Base-by-base conservation (phyloP, 2,888 invertebrate species). In the Campopleginae sp. region DNA sequence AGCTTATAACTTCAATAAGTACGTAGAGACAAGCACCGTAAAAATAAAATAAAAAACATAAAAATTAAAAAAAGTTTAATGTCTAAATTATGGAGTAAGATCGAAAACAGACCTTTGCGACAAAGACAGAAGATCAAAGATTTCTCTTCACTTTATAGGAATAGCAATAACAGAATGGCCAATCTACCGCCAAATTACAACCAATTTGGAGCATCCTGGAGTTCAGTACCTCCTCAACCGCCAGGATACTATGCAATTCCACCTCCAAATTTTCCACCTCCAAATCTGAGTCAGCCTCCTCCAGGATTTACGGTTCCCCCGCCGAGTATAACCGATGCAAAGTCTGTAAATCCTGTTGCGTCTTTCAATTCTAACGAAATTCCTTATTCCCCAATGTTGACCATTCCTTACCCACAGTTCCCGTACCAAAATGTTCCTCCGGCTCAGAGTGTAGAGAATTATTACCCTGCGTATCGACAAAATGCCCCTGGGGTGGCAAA, bases 231-330 rank as follows among this genome's bases (percentile, higher is more conserved):
- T 44, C 74, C 84, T 33, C 88, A 89, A 70, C 87, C 88, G 74
- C 48, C 88, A 54, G 89, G 86, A 19, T 92, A 89, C 66, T 91
- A 90, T 83, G 31, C 88, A 0, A 80, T 89, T 23, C 89, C 89
- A 14, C 88, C 89, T 0, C 88, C 89, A 79, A 90, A 88, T 80
- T 91, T 91, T 88, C 90, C 92, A 33, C 92, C 92, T 17, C 89
- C 91, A 0, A 86, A 89, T 86, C 86, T 90, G 33, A 87, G 61
- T 70, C 87, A 85, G 71, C 88, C 91, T 6, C 88, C 91, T 6
- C 89, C 90, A 0, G 54, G 82, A 8, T 89, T 87, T 46, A 89
- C 81, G 68, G 86, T 86, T 54, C 90, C 87, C 8, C 89, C 88
- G 23, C 88, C 90, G 0, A 48, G 79, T 23, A 23, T 88, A 51